Evolutionary conservation across 2,888 invertebrate species (phyloP), one percentile per base, ranked within the genome.

Genomic region (Lagria hirta): DNA sequence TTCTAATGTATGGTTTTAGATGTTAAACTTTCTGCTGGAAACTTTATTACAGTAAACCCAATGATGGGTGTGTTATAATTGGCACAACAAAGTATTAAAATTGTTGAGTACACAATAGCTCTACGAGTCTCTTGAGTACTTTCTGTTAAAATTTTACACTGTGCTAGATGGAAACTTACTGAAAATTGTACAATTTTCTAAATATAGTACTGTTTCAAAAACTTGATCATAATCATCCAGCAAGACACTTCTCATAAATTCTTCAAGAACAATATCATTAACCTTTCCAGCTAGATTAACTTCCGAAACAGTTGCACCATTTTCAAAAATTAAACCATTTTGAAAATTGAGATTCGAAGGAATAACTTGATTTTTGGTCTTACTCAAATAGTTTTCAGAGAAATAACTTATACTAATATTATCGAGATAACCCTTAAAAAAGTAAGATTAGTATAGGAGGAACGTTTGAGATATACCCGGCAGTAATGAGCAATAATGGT

Each of bases 341-440:
- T 67, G 51, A 49, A 81, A 75, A 20, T 65, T 55, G 45, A 78
- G 64, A 28, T 64, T 61, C 5, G 71, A 69, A 3, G 60, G 54
- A 17, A 80, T 65, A 8, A 60, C 65, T 67, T 80, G 80, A 14
- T 71, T 57, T 37, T 65, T 69, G 3, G 73, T 68, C 55, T 73
- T 74, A 55, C 78, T 78, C 28, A 82, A 70, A 48, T 79, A 78
- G 55, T 75, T 74, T 8, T 72, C 55, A 10, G 69, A 64, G 23
- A 81, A 54, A 52, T 71, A 65, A 4, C 68, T 61, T 32, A 81
- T 56, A 51, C 74, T 63, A 6, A 74, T 64, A 14, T 72, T 73
- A 53, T 75, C 75, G 1, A 79, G 51, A 2, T 59, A 62, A 13
- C 76, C 76, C 78, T 81, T n/a, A n/a, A 26, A 41, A 50, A 65